Percentiles rank a stretch among this genome's conserved stretches.
Evolutionary conservation across 2,797 vertebrate genomes (phyloP).

Genomic region (Cheirogaleus major): DNA sequence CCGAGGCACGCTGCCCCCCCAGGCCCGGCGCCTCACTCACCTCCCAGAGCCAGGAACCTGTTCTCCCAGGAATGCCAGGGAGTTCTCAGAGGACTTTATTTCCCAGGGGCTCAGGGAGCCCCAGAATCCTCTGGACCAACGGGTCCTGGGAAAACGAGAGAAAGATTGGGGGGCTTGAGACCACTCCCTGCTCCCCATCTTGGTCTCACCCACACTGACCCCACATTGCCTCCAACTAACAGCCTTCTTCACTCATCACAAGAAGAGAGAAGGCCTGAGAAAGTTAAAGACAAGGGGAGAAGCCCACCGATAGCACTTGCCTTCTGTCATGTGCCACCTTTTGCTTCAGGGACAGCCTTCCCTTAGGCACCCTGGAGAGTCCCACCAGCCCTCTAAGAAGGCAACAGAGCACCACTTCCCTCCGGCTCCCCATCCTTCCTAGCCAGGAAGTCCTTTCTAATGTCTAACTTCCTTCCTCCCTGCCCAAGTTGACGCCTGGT

Average conservation of each 20-base stretch:
- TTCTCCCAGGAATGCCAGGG: constrained; percentile 88
- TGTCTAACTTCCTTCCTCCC: not conserved
- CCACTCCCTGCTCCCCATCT: not conserved
- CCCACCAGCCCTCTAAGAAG: constrained; percentile 32
- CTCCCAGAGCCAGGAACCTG: constrained; percentile 85
- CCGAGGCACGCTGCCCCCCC: constrained; percentile 84
- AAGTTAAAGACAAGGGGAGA: not conserved
- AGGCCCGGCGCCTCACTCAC: constrained; percentile 72
- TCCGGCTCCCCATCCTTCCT: not conserved
- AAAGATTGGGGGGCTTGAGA: not conserved
- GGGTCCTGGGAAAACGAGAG: not conserved
- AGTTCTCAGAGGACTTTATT: constrained; percentile 86
- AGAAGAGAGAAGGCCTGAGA: not conserved
- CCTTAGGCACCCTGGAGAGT: not conserved
- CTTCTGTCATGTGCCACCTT: not conserved
- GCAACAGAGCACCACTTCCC: not conserved
- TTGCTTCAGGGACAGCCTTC: not conserved
- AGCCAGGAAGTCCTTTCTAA: constrained; percentile 28
- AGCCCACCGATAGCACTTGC: not conserved
- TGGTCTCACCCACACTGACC: not conserved
- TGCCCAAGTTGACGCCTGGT: not conserved
- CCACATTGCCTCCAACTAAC: not conserved
- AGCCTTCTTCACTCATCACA: not conserved
- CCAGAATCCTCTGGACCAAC: constrained; percentile 56
- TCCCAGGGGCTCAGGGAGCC: constrained; percentile 77